Evolutionary conservation across 2,888 invertebrate species (phyloP).

Genomic region (Labia minor): DNA sequence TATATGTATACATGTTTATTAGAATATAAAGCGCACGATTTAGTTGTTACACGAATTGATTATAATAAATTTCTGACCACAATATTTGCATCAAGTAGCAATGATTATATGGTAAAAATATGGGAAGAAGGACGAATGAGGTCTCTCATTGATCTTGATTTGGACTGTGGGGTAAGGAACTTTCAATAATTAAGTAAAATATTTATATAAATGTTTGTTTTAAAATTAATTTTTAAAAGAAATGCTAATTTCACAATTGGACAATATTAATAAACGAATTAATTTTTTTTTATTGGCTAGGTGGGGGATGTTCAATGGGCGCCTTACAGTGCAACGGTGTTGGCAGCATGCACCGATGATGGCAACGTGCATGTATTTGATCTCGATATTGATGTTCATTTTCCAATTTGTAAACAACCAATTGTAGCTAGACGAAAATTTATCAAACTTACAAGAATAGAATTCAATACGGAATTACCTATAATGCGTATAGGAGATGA

Average conservation of each 20-base stretch:
- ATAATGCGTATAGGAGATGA: neutral
- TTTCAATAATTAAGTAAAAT: too few species aligned
- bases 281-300: too few species aligned
- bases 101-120: neutral
- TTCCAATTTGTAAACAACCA: neutral
- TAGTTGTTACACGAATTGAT: neutral
- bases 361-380: neutral
- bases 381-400: neutral
- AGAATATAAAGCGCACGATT: neutral
- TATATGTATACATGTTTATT: neutral
- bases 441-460: neutral
- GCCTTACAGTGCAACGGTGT: neutral
- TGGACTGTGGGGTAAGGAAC: neutral
- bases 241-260: too few species aligned
- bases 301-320: neutral
- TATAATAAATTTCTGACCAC: neutral
- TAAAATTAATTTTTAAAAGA: too few species aligned
- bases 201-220: too few species aligned
- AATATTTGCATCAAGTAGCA: slow-evolving; percentile 5
- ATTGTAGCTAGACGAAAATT: neutral
- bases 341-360: neutral
- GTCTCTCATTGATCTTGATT: neutral
- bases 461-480: neutral
- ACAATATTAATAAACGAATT: too few species aligned
- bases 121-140: neutral